Evolutionary conservation across 2,888 invertebrate species (phyloP), one percentile per base, ranked within the genome.

Genomic region (Cryptocheilus praepositus): DNA sequence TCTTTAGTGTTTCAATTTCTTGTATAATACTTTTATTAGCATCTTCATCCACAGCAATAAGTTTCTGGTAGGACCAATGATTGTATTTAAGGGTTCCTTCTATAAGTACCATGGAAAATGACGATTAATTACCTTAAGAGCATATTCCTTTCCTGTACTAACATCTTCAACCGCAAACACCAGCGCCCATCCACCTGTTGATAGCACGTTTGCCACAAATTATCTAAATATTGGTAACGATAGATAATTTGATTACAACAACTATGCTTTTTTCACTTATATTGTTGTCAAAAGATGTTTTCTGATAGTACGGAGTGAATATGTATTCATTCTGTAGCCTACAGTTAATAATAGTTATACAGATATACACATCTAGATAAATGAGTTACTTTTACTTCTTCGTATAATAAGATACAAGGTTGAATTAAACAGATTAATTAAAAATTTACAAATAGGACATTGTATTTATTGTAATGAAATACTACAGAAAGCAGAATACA

Each of bases 141-240:
- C 98, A 92, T 95, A 98, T 86, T 97, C 96, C 78, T 95, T 95
- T 72, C 96, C 95, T 74, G 93, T 93, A 71, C 93, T 92, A 70
- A 94, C 90, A 90, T 98, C 98, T 92, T 97, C 96, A 81, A 96
- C 98, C 79, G 96, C 95, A 91, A 95, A 98, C 67, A 98, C 98
- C 90, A 96, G 95, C 69, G 97, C 98, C 92, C 96, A 98, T 73
- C 98, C 98, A 91, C 98, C 98, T 98, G 91, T 74, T 78, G 63
- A 73, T 69, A 78, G 57, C 73, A 71, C 54, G 55, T 70, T 76
- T 69, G 61, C 45, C 62, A 70, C 61, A 70, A 36, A 71, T 78
- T 73, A 62, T 67, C 69, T 66, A 64, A 74, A 67, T 56, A 22
- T 64, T 52, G n/a, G 63, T 57, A 49, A 59, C 15, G 46, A 58